Evolutionary conservation across 2,797 vertebrate genomes (phyloP).

Genomic region (Remorina albescens): DNA sequence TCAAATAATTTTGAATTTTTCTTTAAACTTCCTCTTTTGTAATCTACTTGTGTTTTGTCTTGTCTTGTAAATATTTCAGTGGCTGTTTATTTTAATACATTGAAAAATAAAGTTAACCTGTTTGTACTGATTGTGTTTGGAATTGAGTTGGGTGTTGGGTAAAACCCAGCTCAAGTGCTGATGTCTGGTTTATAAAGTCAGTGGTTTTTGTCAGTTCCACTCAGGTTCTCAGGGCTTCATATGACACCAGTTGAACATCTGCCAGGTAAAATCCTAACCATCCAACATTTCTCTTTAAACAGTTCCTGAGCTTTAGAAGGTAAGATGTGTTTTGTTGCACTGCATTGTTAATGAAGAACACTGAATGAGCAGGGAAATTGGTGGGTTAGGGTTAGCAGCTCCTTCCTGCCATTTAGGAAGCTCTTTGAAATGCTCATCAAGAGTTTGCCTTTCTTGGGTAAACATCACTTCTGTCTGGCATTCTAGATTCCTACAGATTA

Average conservation of each 20-base stretch:
- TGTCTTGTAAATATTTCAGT: conserved; percentile 84
- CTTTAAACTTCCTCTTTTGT: background rate
- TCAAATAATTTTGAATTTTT: no score
- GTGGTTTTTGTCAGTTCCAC: background rate
- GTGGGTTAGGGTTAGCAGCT: conserved; percentile 18
- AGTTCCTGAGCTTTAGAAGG: background rate
- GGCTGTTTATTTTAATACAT: conserved; percentile 48
- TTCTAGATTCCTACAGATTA: conserved; percentile 67
- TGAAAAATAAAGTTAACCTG: conserved; percentile 65
- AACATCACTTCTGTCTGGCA: conserved; percentile 60
- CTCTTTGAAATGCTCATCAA: conserved; percentile 74
- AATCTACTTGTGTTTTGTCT: conserved; percentile 7
- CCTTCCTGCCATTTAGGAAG: conserved; percentile 76
- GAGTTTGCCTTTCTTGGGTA: conserved; percentile 58
- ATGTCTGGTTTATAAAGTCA: background rate
- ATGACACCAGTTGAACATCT: background rate
- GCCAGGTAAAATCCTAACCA: background rate
- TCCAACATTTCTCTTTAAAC: no score
- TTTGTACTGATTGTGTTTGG: conserved; percentile 13
- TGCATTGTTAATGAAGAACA: background rate
- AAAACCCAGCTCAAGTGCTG: background rate
- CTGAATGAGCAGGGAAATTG: background rate
- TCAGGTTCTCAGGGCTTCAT: background rate
- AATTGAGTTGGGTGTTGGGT: background rate
- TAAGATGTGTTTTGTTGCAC: no score